Base-by-base conservation (phyloP, 2,888 invertebrate genomes). In the Cephus pulcher region DNA sequence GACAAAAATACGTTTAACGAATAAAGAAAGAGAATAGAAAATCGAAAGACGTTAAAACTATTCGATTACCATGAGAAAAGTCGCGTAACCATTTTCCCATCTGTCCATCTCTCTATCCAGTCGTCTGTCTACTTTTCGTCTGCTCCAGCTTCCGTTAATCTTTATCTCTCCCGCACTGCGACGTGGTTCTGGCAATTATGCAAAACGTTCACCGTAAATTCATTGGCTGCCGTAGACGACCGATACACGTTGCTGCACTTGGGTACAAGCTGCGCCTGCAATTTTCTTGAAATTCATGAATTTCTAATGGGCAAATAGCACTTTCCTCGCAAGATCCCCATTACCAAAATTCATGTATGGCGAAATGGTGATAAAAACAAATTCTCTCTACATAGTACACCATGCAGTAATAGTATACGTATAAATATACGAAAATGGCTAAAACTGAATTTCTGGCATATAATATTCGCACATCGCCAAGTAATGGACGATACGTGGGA, bases 401-500 rank as follows among this genome's bases (percentile, higher is more conserved):
- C 9, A 56, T 0, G 56, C 9, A 37, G 12, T 3, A 12, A 23
- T 9, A 15, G 6, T 56, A 23, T 56, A 23, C 9, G 9, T 56
- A 40, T 15, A 23, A 15, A 56, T 23, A 56, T 56, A 23, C 23
- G 56, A 56, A 56, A 56, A 23, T 56, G 23, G 2, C 56, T 56
- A 2, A 56, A 56, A 56, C 56, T 1, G 9, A 56, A 23, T 9
- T 23, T 40, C 15, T 56, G 23, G 23, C 23, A 56, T 56, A 23
- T 56, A 56, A 23, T 56, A 56, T 56, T 56, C 56, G 23, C 2
- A 23, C 23, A 56, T 56, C 56, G 56, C 11, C 12, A 74, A 74
- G 74, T 35, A 74, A 35, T 74, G 35, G 74, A 34, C 74, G 74
- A 74, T 35, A 71, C 71, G 71, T 34, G 32, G 71, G 32, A 73